A percentile compares a stretch with the other conserved stretches of the same genome.
Conservation (phyloP, 2,888 invertebrate species). For the Ophonus ardosiacus region DNA sequence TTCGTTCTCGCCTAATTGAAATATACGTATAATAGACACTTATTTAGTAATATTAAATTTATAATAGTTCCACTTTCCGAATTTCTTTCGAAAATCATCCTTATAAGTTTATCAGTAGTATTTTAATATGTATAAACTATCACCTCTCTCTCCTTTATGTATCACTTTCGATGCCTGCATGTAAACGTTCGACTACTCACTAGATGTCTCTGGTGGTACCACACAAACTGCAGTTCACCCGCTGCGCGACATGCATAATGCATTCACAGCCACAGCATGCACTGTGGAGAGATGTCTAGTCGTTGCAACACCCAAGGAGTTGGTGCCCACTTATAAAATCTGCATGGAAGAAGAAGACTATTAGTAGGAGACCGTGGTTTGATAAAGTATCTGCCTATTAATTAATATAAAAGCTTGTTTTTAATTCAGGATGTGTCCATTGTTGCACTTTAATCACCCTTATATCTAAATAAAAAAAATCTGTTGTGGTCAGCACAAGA, state of each 20-base stretch:
- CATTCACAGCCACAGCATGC: conserved; percentile 2
- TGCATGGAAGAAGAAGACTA: neutral
- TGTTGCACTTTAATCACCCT: no score
- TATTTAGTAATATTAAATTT: no score
- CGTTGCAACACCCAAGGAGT: neutral
- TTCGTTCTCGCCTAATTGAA: no score
- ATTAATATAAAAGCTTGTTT: neutral
- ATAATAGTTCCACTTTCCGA: no score
- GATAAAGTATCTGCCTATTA: neutral
- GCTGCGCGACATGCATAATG: conserved; percentile 34
- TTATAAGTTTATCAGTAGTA: no score
- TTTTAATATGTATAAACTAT: neutral
- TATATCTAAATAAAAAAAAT: no score
- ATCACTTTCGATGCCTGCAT: neutral
- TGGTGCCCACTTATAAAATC: conserved; percentile 3
- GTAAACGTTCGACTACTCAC: conserved; percentile 32
- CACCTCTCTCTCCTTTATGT: neutral
- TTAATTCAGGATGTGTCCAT: no score
- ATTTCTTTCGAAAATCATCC: no score
- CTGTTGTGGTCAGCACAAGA: no score
- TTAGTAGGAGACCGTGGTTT: neutral
- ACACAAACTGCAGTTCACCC: conserved; percentile 20
- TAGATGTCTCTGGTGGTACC: conserved; percentile 47
- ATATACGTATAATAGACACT: no score
- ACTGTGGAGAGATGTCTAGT: neutral